Percentiles rank a stretch among this genome's conserved stretches.
Conservation (phyloP, 2,888 invertebrate genomes). For the Pimpla rufipes region DNA sequence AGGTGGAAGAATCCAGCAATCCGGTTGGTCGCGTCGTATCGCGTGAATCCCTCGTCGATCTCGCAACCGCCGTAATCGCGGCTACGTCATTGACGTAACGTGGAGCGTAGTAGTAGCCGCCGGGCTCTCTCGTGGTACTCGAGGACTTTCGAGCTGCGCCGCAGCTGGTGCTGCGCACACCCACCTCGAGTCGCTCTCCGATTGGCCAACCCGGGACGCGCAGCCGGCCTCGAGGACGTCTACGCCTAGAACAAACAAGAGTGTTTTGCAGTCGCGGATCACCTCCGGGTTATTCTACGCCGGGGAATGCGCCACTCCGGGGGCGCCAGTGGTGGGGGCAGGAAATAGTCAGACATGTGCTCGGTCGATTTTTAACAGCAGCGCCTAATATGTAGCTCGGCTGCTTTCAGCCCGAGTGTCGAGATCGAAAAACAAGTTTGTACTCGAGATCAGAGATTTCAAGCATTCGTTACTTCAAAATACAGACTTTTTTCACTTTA, state of each 20-base stretch:
- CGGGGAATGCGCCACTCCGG: conserved; percentile 14
- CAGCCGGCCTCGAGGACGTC: conserved; percentile 51
- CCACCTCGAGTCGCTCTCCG: conserved; percentile 30
- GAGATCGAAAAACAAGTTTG: too few relatives aligned
- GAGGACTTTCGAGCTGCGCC: neutral
- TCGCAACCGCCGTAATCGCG: neutral
- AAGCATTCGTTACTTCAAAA: too few relatives aligned
- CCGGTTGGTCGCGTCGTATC: neutral
- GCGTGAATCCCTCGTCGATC: conserved; percentile 1
- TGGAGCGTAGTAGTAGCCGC: neutral
- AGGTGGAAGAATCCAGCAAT: neutral
- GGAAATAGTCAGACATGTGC: conserved; percentile 11
- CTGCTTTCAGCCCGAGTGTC: too few relatives aligned
- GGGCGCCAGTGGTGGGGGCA: neutral
- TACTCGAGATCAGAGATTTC: too few relatives aligned
- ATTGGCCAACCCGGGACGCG: conserved; percentile 40
- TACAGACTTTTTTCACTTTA: too few relatives aligned
- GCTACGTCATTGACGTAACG: conserved; percentile 4
- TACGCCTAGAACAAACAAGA: conserved; percentile 44
- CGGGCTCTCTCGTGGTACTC: neutral
- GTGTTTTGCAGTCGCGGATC: conserved; percentile 32
- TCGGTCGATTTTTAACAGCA: neutral
- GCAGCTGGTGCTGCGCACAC: conserved; percentile 43
- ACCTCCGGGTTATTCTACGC: conserved; percentile 4
- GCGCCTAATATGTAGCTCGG: neutral